A percentile compares a stretch with the other conserved stretches of the same genome.
phyloP scores from a whole-genome alignment of 2,888 invertebrate species.

The Muschampia plurimacula region DNA sequence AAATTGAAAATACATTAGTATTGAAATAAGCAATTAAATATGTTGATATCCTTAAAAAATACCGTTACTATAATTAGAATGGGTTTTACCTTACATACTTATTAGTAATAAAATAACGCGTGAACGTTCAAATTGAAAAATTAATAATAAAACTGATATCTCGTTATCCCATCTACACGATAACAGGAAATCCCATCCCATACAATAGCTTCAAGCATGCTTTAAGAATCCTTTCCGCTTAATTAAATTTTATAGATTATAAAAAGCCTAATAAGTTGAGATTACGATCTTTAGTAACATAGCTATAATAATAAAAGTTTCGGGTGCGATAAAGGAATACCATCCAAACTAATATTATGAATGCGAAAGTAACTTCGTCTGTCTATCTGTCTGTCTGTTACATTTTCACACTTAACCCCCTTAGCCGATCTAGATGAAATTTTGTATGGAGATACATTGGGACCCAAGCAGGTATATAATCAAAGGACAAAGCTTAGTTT shows the following conservation, averaged over 20 bases:
- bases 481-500: no score
- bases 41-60: neutral
- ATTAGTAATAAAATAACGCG: neutral
- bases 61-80: neutral
- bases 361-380: no score
- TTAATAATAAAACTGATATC: conserved; percentile 52
- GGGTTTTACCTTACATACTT: neutral
- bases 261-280: conserved; percentile 63
- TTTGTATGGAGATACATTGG: no score
- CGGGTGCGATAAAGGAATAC: neutral
- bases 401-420: no score
- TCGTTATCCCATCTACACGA: conserved; percentile 58
- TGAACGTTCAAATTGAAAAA: conserved; percentile 30
- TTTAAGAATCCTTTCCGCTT: conserved; percentile 54
- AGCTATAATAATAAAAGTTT: neutral
- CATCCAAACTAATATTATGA: no score
- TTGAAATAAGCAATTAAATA: neutral
- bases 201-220: conserved; percentile 47
- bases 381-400: no score
- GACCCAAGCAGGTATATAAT: no score
- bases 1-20: neutral
- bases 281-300: conserved; percentile 49
- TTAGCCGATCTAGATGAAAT: no score
- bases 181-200: conserved; percentile 24
- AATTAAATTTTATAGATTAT: conserved; percentile 70